Base-by-base conservation (phyloP, 2,113 vertebrate species). In the Perccottus glenii region DNA sequence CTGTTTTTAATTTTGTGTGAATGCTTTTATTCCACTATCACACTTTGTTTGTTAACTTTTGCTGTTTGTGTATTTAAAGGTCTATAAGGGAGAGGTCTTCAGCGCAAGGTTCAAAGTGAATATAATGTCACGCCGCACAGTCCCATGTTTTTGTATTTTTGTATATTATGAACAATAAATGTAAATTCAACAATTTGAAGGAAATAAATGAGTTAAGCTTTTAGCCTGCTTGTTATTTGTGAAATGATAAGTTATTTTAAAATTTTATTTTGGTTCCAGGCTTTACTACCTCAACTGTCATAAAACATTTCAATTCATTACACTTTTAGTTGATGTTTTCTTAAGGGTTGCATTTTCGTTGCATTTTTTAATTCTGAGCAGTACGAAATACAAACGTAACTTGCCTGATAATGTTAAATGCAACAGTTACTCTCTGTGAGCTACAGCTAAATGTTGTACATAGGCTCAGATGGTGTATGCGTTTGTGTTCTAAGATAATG, bases 141-240 rank as follows among this genome's bases (percentile, higher is more conserved):
- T 80, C 57, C 62, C 76, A 81, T 64, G 52, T 42, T 84, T 80
- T 83, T 80, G 59, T 68, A 67, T 71, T 77, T 76, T 84, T 87
- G 84, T 89, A 87, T 86, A 86, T 88, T 88, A 55, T 81, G 77
- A 87, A 85, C 53, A 85, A 86, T 87, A 87, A 87, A 85, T 88
- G 73, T 83, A 67, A 79, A 85, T 78, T 84, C 68, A 79, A 70
- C 61, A 77, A 78, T 67, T 61, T 73, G 60, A 81, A 61, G 40
- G 62, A 76, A 72, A 75, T 74, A 86, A 77, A 82, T 69, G 73
- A 77, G 70, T 83, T 83, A 65, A 80, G 69, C 77, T 88, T 83
- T 86, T 82, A 78, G 57, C 56, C 40, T 58, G 10, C 72, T 64
- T 75, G 59, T n/a, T 69, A 14, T 72, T 73, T 78, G 60, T 66